Evolutionary conservation across 2,888 invertebrate species (phyloP).

Genomic region (Adineta ricciae): DNA sequence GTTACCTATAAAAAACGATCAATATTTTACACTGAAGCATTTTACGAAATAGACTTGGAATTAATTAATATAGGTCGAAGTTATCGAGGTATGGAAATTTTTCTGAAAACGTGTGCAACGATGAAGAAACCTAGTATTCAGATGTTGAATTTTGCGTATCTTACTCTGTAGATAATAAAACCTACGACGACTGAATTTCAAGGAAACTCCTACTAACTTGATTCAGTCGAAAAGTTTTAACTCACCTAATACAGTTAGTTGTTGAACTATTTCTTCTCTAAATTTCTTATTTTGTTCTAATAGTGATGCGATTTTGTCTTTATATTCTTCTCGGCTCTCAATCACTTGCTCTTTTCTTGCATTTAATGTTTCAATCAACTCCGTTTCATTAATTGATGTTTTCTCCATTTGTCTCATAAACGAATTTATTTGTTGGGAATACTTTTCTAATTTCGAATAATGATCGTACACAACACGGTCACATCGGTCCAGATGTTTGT

Average conservation of each 20-base stretch:
- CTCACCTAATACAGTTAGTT: background rate
- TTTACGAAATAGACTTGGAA: background rate
- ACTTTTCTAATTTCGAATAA: background rate
- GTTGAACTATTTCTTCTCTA: background rate
- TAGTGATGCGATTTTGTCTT: background rate
- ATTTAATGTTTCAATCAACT: background rate
- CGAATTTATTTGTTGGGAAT: background rate
- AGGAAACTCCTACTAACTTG: too few species aligned
- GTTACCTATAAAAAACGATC: background rate
- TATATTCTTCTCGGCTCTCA: background rate
- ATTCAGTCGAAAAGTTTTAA: background rate
- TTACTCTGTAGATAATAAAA: too few species aligned
- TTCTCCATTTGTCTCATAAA: background rate
- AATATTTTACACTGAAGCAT: background rate
- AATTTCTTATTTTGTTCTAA: background rate
- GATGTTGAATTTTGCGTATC: too few species aligned
- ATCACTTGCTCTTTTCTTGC: background rate
- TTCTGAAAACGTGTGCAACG: background rate
- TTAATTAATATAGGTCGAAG: background rate
- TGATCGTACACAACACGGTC: background rate
- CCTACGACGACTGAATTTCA: too few species aligned
- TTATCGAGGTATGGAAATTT: background rate
- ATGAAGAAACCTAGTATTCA: too few species aligned
- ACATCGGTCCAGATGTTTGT: background rate
- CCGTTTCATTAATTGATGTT: background rate